A percentile compares a stretch with the other conserved stretches of the same genome.
Evolutionary conservation across 2,888 invertebrate species (phyloP).

Genomic region (Watsonalla cultraria): DNA sequence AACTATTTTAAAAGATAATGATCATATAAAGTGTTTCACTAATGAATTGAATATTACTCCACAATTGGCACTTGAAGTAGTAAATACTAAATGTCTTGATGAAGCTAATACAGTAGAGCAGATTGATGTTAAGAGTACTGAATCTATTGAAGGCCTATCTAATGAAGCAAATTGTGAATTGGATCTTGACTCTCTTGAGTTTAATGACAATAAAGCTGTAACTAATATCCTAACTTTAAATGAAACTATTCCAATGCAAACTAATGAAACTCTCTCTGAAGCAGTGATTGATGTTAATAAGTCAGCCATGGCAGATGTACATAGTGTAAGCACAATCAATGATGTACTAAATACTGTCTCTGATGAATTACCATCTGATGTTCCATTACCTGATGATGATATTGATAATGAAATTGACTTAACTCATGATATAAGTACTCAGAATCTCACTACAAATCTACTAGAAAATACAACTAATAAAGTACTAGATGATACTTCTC

Average conservation of each 20-base stretch:
- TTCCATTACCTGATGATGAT: constrained; percentile 48
- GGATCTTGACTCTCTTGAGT: constrained; percentile 6
- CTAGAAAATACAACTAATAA: neutral
- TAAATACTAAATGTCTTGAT: neutral
- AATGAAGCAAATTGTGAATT: neutral
- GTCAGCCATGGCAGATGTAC: neutral
- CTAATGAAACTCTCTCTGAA: too few species aligned
- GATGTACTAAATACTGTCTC: neutral
- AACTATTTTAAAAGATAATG: neutral
- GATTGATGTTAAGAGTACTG: neutral
- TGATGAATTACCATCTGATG: constrained; percentile 24
- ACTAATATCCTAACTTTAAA: neutral
- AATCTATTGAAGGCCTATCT: neutral
- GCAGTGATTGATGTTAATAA: neutral
- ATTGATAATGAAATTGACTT: constrained; percentile 25
- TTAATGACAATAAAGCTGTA: neutral
- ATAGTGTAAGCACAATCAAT: neutral
- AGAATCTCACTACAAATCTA: neutral
- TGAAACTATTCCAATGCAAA: neutral
- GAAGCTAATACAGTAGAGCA: neutral
- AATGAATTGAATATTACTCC: neutral
- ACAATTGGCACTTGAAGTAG: neutral
- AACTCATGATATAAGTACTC: neutral
- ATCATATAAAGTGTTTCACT: neutral
- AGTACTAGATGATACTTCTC: constrained; percentile 13